phyloP scores from a whole-genome alignment of 2,113 vertebrate genomes.

The Beaufortia kweichowensis region DNA sequence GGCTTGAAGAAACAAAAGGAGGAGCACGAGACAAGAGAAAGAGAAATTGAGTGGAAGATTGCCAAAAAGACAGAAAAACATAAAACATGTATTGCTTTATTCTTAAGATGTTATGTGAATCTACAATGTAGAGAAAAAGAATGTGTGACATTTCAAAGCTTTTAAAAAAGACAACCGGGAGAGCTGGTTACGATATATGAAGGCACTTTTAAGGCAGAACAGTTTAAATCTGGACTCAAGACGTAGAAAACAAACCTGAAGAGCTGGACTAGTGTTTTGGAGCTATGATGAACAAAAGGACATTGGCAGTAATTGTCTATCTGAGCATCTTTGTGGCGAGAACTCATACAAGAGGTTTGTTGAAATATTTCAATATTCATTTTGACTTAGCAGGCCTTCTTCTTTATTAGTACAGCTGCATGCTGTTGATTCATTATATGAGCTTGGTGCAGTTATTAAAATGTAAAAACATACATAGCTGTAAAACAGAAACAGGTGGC shows the following conservation, averaged over 20 bases:
- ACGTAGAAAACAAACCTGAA: constrained; percentile 45
- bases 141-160: background rate
- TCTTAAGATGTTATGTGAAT: background rate
- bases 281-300: constrained; percentile 38
- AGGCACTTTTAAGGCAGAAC: constrained; percentile 33
- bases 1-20: constrained; percentile 23
- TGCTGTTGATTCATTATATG: no score
- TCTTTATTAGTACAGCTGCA: no score
- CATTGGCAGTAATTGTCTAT: constrained; percentile 24
- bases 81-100: background rate
- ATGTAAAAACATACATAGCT: no score
- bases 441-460: no score
- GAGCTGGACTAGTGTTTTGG: background rate
- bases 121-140: background rate
- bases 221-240: constrained; percentile 37
- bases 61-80: background rate
- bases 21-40: background rate
- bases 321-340: constrained; percentile 40
- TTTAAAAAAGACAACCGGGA: background rate
- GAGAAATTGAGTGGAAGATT: background rate
- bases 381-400: no score
- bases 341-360: constrained; percentile 61
- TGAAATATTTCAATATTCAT: background rate
- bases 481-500: no score
- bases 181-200: background rate